A percentile compares a stretch with the other conserved stretches of the same genome.
phyloP scores from a whole-genome alignment of 1,140 invertebrate genomes.

The Drosophila insularis region DNA sequence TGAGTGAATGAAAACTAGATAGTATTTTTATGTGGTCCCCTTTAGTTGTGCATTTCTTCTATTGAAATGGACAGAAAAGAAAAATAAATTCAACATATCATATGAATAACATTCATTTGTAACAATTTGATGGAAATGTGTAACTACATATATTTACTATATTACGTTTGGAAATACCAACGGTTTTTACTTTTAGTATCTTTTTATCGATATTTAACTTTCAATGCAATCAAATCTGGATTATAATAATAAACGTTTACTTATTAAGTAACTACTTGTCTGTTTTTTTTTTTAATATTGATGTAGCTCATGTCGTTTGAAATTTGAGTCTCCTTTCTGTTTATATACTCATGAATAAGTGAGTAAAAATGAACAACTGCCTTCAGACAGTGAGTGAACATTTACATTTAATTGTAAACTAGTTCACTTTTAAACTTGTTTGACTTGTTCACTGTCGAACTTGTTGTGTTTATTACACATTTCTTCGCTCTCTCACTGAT shows the following conservation, averaged over 20 bases:
- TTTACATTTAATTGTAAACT: no score
- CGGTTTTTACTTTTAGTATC: background rate
- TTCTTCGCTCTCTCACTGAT: no score
- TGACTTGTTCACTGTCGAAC: no score
- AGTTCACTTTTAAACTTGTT: no score
- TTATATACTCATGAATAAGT: no score
- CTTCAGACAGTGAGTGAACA: no score
- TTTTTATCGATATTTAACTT: background rate
- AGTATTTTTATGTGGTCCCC: background rate
- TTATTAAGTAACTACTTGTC: background rate
- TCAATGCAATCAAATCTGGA: background rate
- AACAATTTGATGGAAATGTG: background rate
- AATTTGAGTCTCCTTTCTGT: no score
- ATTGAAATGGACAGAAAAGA: background rate
- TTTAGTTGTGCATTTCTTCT: background rate
- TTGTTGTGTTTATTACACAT: no score
- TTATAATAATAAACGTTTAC: background rate
- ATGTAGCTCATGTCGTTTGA: no score
- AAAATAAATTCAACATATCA: background rate
- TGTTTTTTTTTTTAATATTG: background rate
- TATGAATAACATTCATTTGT: slow-evolving; percentile 1
- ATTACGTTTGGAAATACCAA: no score
- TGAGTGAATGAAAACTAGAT: background rate
- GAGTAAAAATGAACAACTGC: no score
- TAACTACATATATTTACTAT: background rate